phyloP scores from a whole-genome alignment of 1,140 invertebrate genomes.

The Teleopsis dalmanni region DNA sequence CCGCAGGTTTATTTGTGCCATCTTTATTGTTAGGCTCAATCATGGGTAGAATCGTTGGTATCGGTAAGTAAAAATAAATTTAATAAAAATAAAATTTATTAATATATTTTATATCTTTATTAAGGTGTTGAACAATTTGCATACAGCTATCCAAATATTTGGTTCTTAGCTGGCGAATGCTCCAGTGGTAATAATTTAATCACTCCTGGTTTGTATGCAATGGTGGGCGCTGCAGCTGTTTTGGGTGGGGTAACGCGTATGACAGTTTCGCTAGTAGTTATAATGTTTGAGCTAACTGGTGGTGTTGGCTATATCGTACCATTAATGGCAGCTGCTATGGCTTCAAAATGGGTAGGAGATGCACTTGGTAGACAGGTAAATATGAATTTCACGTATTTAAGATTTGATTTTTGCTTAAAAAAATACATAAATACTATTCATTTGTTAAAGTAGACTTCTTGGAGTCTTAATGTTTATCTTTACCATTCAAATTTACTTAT shows the following conservation, averaged over 20 bases:
- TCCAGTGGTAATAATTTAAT: conserved; percentile 80
- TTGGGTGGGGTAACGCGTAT: conserved; percentile 96
- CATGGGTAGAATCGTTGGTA: conserved; percentile 91
- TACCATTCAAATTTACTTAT: too few relatives aligned
- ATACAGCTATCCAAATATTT: conserved; percentile 74
- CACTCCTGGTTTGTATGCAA: conserved; percentile 97
- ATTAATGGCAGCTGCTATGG: conserved; percentile 98
- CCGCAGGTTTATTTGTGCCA: conserved; percentile 88
- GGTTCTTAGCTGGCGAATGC: conserved; percentile 90
- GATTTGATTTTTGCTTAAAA: too few relatives aligned
- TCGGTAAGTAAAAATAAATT: conserved; percentile 57
- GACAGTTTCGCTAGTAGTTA: conserved; percentile 98
- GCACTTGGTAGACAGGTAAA: conserved; percentile 70
- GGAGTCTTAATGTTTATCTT: too few relatives aligned
- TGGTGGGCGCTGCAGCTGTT: conserved; percentile 98
- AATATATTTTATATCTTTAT: neutral
- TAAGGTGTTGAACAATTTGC: conserved; percentile 82
- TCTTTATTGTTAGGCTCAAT: conserved; percentile 90
- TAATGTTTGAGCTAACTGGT: conserved; percentile 99
- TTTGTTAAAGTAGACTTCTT: too few relatives aligned
- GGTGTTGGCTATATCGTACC: conserved; percentile 97
- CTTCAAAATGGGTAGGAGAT: conserved; percentile 99
- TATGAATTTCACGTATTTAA: too few relatives aligned
- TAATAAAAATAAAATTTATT: too few relatives aligned
- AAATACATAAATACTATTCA: too few relatives aligned